Conservation (phyloP, 2,797 vertebrate genomes). For the Ctenopoma multispine region DNA sequence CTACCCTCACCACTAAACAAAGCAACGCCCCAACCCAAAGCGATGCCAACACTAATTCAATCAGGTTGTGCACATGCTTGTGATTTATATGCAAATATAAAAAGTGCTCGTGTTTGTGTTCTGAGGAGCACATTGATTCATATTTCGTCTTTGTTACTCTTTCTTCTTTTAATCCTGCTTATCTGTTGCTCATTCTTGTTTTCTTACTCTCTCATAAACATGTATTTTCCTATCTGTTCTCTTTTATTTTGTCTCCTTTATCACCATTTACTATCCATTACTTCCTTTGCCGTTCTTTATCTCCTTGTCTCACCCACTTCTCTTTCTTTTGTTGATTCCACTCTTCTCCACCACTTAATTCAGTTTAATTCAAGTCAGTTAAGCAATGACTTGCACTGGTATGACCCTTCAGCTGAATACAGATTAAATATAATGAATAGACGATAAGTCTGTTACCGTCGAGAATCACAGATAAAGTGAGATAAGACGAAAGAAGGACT, state of each 20-base stretch:
- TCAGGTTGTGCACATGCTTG: constrained; percentile 45
- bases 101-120: constrained; percentile 4
- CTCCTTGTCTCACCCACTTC: background rate
- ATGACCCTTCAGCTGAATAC: background rate
- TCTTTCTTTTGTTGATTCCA: background rate
- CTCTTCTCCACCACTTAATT: background rate
- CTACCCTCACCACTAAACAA: constrained; percentile 12
- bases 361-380: background rate
- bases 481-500: background rate
- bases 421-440: too few species aligned
- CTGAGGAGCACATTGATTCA: background rate
- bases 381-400: background rate
- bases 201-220: background rate
- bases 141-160: constrained; percentile 6
- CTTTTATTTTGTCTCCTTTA: background rate
- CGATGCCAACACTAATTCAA: constrained; percentile 58
- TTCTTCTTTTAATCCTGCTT: background rate
- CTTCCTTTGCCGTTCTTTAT: background rate
- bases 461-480: background rate
- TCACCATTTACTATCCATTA: background rate
- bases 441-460: background rate
- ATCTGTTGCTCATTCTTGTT: background rate
- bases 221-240: background rate
- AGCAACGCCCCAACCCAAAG: constrained; percentile 37
- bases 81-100: constrained; percentile 68